These are phyloP conservation scores for Pachyuromys duprasi DNA, from an alignment of 2,797 vertebrate species.

Conservation along the genomic window DNA sequence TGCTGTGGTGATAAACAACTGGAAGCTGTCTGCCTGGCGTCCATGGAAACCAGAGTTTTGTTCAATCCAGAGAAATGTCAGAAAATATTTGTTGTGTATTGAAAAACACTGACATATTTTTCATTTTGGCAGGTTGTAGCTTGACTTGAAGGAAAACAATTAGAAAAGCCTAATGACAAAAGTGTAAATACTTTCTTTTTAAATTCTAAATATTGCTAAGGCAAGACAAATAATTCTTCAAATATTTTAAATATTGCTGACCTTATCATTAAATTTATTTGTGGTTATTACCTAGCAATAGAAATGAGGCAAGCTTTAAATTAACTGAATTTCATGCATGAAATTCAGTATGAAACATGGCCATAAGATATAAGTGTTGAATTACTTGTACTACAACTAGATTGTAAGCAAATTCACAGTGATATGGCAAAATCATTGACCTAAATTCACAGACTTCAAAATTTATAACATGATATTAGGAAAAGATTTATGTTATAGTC, in stretches of 20 bases:
- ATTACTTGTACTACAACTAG: slow-evolving; percentile 39
- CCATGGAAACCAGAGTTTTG: slow-evolving; percentile 72
- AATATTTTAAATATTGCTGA: slow-evolving; percentile 45
- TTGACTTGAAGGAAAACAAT: slow-evolving; percentile 47
- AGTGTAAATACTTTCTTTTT: slow-evolving; percentile 27
- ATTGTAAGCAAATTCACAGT: slow-evolving; percentile 45
- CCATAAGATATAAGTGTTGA: background rate
- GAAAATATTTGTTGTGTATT: slow-evolving; percentile 43
- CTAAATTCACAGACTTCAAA: slow-evolving; percentile 42
- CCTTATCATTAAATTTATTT: slow-evolving; percentile 62
- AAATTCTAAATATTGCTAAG: slow-evolving; percentile 38
- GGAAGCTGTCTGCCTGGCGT: slow-evolving; percentile 32
- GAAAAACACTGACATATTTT: slow-evolving; percentile 55
- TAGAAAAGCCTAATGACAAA: slow-evolving; percentile 54
- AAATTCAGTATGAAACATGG: slow-evolving; percentile 3
- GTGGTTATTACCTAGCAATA: background rate
- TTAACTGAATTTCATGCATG: background rate
- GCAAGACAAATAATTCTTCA: slow-evolving; percentile 59
- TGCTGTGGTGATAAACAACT: slow-evolving; percentile 39
- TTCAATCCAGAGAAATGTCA: slow-evolving; percentile 62
- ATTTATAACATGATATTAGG: slow-evolving; percentile 8
- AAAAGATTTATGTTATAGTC: slow-evolving; percentile 14
- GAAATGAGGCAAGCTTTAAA: slow-evolving; percentile 56
- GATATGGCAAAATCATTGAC: slow-evolving; percentile 35
- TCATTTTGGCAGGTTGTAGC: slow-evolving; percentile 21